Conservation (phyloP, 23 tunicate species). For the Styela plicata region DNA sequence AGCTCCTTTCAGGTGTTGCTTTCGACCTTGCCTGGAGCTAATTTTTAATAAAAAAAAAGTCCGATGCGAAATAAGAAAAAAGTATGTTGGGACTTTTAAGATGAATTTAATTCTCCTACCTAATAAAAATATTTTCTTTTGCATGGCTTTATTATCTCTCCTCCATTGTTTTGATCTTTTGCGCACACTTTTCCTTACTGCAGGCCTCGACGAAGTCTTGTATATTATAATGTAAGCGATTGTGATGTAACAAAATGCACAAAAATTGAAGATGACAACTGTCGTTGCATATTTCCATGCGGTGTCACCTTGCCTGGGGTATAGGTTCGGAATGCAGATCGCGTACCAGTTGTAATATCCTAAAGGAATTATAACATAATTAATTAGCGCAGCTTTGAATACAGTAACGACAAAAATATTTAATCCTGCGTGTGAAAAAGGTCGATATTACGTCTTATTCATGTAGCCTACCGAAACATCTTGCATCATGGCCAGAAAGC, state of each 20-base stretch:
- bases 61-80: no score
- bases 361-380: no score
- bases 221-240: conserved; percentile 75
- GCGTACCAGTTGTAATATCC: conserved; percentile 74
- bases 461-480: no score
- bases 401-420: no score
- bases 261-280: conserved; percentile 50
- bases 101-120: conserved; percentile 40
- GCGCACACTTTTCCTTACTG: conserved; percentile 81
- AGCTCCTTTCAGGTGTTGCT: no score
- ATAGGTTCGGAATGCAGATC: conserved; percentile 67
- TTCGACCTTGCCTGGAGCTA: no score
- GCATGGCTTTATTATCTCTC: conserved; percentile 80
- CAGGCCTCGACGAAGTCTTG: conserved; percentile 72
- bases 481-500: no score
- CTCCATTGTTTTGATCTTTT: conserved; percentile 79
- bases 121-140: conserved; percentile 59
- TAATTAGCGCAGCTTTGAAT: no score
- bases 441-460: no score
- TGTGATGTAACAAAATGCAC: conserved; percentile 66
- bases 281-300: conserved; percentile 76
- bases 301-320: conserved; percentile 57
- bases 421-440: no score
- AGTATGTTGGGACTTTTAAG: no score
- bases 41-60: no score